These are phyloP conservation scores for Phoenicopterus ruber DNA, from an alignment of 2,113 vertebrate species.

Conservation along the genomic window DNA sequence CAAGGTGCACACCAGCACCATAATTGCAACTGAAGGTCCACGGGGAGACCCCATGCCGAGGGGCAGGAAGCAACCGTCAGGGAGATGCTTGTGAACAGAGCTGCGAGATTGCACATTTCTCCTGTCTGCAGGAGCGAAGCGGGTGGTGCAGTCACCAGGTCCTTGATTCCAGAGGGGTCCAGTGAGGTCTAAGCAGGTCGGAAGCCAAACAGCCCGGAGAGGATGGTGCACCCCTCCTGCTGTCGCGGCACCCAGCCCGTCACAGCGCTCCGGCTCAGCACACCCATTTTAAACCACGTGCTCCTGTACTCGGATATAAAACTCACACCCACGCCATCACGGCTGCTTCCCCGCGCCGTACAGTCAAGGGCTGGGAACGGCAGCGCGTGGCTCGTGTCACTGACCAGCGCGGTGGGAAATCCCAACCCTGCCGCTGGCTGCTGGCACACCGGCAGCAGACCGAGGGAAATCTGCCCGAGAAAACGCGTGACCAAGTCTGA, in stretches of 20 bases:
- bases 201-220: background rate
- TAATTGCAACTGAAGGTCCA: background rate
- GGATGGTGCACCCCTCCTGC: background rate
- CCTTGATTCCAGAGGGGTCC: background rate
- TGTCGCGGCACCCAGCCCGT: background rate
- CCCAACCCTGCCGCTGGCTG: background rate
- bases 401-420: background rate
- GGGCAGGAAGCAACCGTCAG: background rate
- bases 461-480: background rate
- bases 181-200: too few relatives aligned
- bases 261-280: background rate
- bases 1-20: background rate
- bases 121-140: background rate
- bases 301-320: background rate
- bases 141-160: background rate
- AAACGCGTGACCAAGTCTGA: background rate
- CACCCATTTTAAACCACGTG: background rate
- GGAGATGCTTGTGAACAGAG: background rate
- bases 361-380: background rate
- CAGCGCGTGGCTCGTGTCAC: rapidly evolving
- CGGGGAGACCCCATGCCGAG: rapidly evolving
- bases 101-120: background rate
- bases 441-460: background rate
- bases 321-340: rapidly evolving
- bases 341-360: rapidly evolving